Evolutionary conservation across 1,140 invertebrate genomes (phyloP).

Genomic region (Brachionus manjavacas): DNA sequence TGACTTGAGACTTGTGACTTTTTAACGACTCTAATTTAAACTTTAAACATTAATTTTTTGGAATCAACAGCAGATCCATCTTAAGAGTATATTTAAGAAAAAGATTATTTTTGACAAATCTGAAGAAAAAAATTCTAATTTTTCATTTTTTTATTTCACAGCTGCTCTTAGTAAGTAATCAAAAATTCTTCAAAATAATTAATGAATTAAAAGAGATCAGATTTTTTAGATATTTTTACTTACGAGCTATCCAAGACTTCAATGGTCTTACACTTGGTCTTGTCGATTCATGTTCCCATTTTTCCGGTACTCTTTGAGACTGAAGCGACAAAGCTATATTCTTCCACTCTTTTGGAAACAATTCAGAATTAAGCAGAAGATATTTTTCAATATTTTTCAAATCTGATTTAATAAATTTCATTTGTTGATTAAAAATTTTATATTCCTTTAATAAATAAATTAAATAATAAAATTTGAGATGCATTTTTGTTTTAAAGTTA

Average conservation of each 20-base stretch:
- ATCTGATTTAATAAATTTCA: not conserved
- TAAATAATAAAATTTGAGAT: not conserved
- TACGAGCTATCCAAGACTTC: conserved; percentile 26
- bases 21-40: too few relatives aligned
- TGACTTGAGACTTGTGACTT: too few relatives aligned
- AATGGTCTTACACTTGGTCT: conserved; percentile 21
- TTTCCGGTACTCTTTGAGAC: conserved; percentile 24
- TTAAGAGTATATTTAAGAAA: too few relatives aligned
- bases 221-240: not conserved
- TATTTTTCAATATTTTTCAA: conserved; percentile 34
- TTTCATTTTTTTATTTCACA: too few relatives aligned
- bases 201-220: not conserved
- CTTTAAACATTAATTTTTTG: too few relatives aligned
- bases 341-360: conserved; percentile 37
- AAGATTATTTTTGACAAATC: too few relatives aligned
- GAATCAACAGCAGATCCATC: too few relatives aligned
- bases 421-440: not conserved
- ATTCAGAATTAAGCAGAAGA: not conserved
- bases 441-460: not conserved
- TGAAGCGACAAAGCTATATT: conserved; percentile 19
- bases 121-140: too few relatives aligned
- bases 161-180: too few relatives aligned
- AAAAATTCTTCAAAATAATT: too few relatives aligned
- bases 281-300: conserved; percentile 9
- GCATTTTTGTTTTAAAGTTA: not conserved